Percentiles rank a stretch among this genome's conserved stretches.
Evolutionary conservation across 1,140 invertebrate species (phyloP).

Genomic region (Archegozetes longisetosus): DNA sequence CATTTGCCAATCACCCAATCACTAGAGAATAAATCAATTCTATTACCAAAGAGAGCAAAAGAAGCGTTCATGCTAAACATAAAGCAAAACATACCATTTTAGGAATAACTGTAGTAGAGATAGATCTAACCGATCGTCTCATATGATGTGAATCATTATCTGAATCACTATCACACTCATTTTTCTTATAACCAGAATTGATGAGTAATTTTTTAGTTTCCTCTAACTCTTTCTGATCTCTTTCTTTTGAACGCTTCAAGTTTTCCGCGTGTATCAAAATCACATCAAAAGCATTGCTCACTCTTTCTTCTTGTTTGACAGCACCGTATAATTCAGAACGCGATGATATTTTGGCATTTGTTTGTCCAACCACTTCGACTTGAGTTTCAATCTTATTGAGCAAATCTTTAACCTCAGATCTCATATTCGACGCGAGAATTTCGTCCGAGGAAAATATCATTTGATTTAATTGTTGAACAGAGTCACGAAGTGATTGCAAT

Average conservation of each 20-base stretch:
- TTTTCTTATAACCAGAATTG: not conserved
- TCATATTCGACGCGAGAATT: not conserved
- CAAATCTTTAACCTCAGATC: conserved; percentile 27
- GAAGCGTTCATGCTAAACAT: too few relatives aligned
- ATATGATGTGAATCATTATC: not conserved
- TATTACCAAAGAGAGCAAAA: too few relatives aligned
- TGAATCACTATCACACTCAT: not conserved
- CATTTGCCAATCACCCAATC: too few relatives aligned
- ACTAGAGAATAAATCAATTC: too few relatives aligned
- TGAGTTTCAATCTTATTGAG: conserved; percentile 30
- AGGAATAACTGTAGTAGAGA: not conserved
- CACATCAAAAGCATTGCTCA: conserved; percentile 36
- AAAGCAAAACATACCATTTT: not conserved
- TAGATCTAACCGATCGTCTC: not conserved
- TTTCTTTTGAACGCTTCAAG: conserved; percentile 30
- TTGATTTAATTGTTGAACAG: conserved; percentile 6
- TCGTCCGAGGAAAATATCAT: conserved; percentile 2
- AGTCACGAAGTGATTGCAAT: conserved; percentile 28
- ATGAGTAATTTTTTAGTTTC: conserved; percentile 25
- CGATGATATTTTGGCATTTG: conserved; percentile 30
- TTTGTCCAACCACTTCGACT: conserved; percentile 31
- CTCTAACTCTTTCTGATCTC: conserved; percentile 31
- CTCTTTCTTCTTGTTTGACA: conserved; percentile 36
- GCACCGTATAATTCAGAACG: conserved; percentile 35
- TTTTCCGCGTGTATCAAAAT: conserved; percentile 38